A percentile compares a stretch with the other conserved stretches of the same genome.
Conservation (phyloP, 2,797 vertebrate species). For the Sus cebifrons region DNA sequence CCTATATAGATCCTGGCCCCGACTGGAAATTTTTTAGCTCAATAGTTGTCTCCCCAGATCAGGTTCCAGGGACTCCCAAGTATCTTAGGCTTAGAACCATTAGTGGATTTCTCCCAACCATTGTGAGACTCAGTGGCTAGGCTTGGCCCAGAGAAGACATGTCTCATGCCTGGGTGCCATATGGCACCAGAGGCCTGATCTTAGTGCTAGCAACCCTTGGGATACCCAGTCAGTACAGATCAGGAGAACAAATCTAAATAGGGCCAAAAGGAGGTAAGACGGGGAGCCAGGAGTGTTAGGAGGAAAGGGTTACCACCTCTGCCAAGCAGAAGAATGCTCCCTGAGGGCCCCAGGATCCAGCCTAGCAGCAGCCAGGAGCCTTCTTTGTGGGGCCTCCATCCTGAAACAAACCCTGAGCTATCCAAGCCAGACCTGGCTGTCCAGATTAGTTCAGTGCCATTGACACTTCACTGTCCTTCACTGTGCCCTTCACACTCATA, state of each 20-base stretch:
- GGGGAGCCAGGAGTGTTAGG: background rate
- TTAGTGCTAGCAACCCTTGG: background rate
- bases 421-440: background rate
- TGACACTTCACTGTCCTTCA: constrained; percentile 20
- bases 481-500: constrained; percentile 16
- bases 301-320: background rate
- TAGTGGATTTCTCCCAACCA: constrained; percentile 34
- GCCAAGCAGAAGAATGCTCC: background rate
- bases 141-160: background rate
- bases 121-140: background rate
- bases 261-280: background rate
- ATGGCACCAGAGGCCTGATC: background rate
- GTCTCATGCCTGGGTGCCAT: background rate
- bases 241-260: background rate
- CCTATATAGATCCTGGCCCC: background rate
- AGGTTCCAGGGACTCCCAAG: background rate
- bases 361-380: background rate
- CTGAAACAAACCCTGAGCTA: background rate
- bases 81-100: background rate
- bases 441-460: constrained; percentile 2
- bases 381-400: background rate
- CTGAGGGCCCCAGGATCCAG: background rate
- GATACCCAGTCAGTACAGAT: background rate
- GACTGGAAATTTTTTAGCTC: background rate
- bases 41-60: constrained; percentile 26